Evolutionary conservation across 2,888 invertebrate species (phyloP).

Genomic region (Lycaena phlaeas): DNA sequence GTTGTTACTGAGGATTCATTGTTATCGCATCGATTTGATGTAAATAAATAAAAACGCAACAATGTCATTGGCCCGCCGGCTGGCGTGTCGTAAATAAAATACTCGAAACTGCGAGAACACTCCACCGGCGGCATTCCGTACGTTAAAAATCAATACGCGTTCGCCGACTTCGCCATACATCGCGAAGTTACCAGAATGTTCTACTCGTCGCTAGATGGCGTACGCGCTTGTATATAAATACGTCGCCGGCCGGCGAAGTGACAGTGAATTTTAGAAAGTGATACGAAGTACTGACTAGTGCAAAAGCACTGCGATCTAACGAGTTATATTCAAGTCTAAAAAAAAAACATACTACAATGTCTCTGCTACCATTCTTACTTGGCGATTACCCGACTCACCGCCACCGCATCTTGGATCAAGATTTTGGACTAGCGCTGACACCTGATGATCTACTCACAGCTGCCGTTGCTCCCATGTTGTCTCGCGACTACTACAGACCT

Average conservation of each 20-base stretch:
- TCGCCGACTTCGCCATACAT: background rate
- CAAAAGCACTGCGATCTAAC: conserved; percentile 12
- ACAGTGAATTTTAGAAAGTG: conserved; percentile 22
- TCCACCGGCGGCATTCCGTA: no score
- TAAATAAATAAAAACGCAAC: no score
- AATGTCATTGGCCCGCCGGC: no score
- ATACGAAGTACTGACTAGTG: conserved; percentile 17
- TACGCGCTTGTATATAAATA: conserved; percentile 30
- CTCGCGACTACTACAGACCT: conserved; percentile 40
- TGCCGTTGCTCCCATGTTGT: conserved; percentile 30
- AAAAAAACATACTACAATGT: conserved; percentile 22
- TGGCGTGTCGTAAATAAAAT: no score
- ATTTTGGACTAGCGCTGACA: conserved; percentile 52
- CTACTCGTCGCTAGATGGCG: conserved; percentile 33
- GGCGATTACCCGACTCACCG: conserved; percentile 37
- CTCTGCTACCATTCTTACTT: conserved; percentile 32
- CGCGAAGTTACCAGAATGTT: conserved; percentile 20
- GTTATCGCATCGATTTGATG: background rate
- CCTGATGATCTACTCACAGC: conserved; percentile 50
- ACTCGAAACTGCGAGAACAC: no score
- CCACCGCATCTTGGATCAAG: conserved; percentile 46
- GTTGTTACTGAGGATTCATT: background rate
- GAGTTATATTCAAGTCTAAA: background rate
- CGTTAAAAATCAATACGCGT: conserved; percentile 1
- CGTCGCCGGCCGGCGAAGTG: conserved; percentile 22